Evolutionary conservation across 2,888 invertebrate genomes (phyloP).

Genomic region (Lydus trimaculatus): DNA sequence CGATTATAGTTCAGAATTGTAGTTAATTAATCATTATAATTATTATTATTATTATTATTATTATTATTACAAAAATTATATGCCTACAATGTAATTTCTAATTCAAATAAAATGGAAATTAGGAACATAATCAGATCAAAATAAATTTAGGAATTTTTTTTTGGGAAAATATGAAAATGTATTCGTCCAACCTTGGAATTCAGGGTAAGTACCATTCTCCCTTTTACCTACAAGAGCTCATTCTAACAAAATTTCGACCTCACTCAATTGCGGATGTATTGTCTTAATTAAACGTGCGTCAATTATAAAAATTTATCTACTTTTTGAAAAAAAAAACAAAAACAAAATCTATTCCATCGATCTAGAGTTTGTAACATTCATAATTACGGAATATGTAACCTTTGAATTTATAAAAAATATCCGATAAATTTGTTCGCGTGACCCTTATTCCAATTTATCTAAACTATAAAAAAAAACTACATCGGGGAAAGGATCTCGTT

Average conservation of each 20-base stretch:
- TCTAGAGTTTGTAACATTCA: slow-evolving; percentile 8
- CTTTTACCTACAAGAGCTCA: not conserved
- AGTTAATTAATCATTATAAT: not conserved
- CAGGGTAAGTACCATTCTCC: slow-evolving; percentile 8
- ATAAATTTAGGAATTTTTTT: not conserved
- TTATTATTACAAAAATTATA: not conserved
- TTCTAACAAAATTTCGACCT: not conserved
- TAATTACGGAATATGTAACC: not conserved
- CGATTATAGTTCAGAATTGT: slow-evolving; percentile 9
- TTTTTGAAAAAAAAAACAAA: no score
- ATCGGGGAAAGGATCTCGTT: slow-evolving; percentile 29
- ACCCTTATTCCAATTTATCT: slow-evolving; percentile 6
- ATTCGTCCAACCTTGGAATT: not conserved
- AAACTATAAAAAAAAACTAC: slow-evolving; percentile 14
- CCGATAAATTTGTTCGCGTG: not conserved
- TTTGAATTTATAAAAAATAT: not conserved
- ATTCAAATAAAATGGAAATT: slow-evolving; percentile 7
- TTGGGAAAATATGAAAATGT: not conserved
- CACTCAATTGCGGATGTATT: not conserved
- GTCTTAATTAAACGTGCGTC: not conserved
- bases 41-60: slow-evolving; percentile 13
- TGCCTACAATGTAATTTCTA: not conserved
- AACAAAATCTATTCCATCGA: not conserved
- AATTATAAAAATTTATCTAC: not conserved
- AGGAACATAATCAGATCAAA: not conserved